Evolutionary conservation across 2,797 vertebrate species (phyloP), one percentile per base, ranked within the genome.

Genomic region (Allobates femoralis): DNA sequence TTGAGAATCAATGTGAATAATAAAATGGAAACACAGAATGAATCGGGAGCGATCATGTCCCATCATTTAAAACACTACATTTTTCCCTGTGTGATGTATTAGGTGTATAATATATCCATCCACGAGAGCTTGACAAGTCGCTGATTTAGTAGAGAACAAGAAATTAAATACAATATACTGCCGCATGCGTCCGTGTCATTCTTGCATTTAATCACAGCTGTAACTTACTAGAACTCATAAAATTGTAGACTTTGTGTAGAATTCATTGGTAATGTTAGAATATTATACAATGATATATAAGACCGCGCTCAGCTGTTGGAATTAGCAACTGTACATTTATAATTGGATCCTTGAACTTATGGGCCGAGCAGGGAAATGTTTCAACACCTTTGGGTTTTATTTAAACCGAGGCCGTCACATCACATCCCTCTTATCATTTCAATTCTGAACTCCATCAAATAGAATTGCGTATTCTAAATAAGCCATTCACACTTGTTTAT

Each of bases 271-370:
- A 86, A 81, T 32, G 55, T 74, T 81, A 86, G 56, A 85, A 50
- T 74, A 85, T 85, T 85, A 71, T 79, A 79, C 18, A 55, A 56
- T 85, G 78, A 86, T 79, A 86, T 81, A 74, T 74, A 51, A 86
- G 78, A 86, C 85, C 55, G 46, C 26, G 28, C 51, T 23, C 85
- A 86, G 85, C 85, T 86, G 85, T 79, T 66, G 78, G 85, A 46
- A 81, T 86, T 86, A 86, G 85, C 85, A 86, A 86, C 85, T 86
- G 85, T 86, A 86, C 69, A 86, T 86, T 80, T 81, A 86, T 81
- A 81, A 86, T 75, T 80, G 85, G 78, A 86, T 64, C 56, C 77
- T 12, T 74, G 67, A 75, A 74, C 85, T 74, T 80, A 80, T 81
- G 67, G 21, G 37, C 26, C 75, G 60, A 41, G 50, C 64, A 64